Evolutionary conservation across 2,888 invertebrate genomes (phyloP).

Genomic region (Linnaemya tessellans): DNA sequence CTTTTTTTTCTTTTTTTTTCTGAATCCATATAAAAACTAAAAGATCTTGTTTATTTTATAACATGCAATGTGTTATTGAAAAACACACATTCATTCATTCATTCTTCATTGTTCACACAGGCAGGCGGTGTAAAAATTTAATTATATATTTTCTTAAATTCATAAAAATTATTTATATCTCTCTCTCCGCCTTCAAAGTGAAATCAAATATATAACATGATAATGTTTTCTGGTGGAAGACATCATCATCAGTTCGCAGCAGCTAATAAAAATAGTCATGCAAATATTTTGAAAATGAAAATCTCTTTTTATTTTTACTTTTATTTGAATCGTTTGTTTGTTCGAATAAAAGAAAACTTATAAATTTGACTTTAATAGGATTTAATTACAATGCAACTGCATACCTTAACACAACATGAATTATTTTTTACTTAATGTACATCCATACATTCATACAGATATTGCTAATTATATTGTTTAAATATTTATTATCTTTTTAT

Average conservation of each 20-base stretch:
- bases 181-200: slow-evolving; percentile 19
- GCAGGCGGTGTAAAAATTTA: slow-evolving; percentile 3
- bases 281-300: slow-evolving; percentile 56
- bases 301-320: background rate
- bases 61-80: slow-evolving; percentile 66
- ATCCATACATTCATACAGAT: background rate
- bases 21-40: slow-evolving; percentile 34
- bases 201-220: slow-evolving; percentile 54
- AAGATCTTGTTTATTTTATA: slow-evolving; percentile 54
- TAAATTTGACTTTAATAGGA: slow-evolving; percentile 44
- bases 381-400: slow-evolving; percentile 39
- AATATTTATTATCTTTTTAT: slow-evolving; percentile 15
- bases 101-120: slow-evolving; percentile 46
- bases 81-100: slow-evolving; percentile 24
- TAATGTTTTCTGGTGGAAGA: slow-evolving; percentile 31
- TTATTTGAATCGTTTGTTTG: too few species aligned
- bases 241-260: slow-evolving; percentile 26
- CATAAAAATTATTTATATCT: background rate
- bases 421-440: slow-evolving; percentile 12
- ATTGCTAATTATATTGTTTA: background rate
- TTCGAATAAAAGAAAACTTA: slow-evolving; percentile 4
- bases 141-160: background rate
- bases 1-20: slow-evolving; percentile 23
- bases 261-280: slow-evolving; percentile 53
- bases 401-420: slow-evolving; percentile 34